A percentile compares a stretch with the other conserved stretches of the same genome.
Evolutionary conservation across 2,113 vertebrate genomes (phyloP).

Genomic region (Peromyscus maniculatus): DNA sequence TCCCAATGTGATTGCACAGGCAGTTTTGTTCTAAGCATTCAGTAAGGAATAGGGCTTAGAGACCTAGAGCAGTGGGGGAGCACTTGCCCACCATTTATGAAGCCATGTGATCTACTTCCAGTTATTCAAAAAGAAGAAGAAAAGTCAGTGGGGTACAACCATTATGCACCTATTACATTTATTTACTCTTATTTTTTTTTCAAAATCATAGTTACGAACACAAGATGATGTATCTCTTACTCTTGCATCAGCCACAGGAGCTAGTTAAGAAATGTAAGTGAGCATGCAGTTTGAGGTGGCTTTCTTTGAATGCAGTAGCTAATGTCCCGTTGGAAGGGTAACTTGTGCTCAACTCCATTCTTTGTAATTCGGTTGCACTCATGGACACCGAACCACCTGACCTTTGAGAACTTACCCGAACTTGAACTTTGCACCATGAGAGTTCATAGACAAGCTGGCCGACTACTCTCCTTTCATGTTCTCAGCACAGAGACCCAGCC

Average conservation of each 20-base stretch:
- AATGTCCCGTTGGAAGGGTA: neutral
- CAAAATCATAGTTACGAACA: neutral
- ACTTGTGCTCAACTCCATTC: too few relatives aligned
- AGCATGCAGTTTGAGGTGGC: neutral
- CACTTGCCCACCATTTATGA: neutral
- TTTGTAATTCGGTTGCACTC: neutral
- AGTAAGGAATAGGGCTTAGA: neutral
- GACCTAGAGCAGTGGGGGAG: neutral
- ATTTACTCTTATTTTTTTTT: neutral
- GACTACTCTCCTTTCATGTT: neutral
- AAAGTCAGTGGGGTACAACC: neutral
- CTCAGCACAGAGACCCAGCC: neutral
- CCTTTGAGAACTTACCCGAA: neutral
- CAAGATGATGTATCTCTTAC: neutral
- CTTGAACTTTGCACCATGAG: neutral
- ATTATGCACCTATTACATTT: neutral
- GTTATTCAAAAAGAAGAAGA: neutral
- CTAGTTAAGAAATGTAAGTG: neutral
- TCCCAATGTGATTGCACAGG: neutral
- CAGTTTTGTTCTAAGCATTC: slow-evolving; percentile 25
- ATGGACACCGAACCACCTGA: neutral
- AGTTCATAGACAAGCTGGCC: neutral
- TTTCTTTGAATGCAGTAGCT: neutral
- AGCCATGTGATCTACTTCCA: neutral
- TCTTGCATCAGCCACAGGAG: neutral